phyloP scores from a whole-genome alignment of 2,888 invertebrate species.

The Napeogenes sylphis region DNA sequence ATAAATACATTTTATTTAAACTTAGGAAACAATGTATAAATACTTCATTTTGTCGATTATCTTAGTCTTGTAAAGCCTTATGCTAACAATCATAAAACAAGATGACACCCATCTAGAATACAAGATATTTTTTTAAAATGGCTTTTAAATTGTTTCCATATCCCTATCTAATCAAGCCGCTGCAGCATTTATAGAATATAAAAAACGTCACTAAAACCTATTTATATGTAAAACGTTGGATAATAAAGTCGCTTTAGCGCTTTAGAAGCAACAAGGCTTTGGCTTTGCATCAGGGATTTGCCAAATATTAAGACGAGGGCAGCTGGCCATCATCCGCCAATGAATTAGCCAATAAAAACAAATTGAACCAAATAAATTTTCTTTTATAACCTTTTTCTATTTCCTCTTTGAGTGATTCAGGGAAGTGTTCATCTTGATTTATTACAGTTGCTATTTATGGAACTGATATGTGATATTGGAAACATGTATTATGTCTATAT shows the following conservation, averaged over 20 bases:
- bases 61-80: not conserved
- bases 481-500: no score
- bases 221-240: slow-evolving; percentile 63
- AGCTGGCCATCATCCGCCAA: slow-evolving; percentile 54
- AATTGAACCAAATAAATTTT: slow-evolving; percentile 73
- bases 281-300: slow-evolving; percentile 57
- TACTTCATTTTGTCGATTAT: not conserved
- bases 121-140: not conserved
- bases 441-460: not conserved
- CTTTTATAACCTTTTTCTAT: slow-evolving; percentile 64
- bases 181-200: slow-evolving; percentile 14
- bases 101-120: not conserved
- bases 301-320: slow-evolving; percentile 51
- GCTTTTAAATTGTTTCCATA: slow-evolving; percentile 1
- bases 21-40: no score
- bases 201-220: slow-evolving; percentile 35
- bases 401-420: slow-evolving; percentile 30
- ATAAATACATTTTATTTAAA: not conserved
- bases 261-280: slow-evolving; percentile 38
- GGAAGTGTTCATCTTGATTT: slow-evolving; percentile 1
- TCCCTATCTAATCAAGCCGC: slow-evolving; percentile 13
- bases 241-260: slow-evolving; percentile 55
- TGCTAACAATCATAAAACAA: not conserved
- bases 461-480: no score
- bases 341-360: slow-evolving; percentile 74